Conservation (phyloP, 2,797 vertebrate genomes). For the Podarcis siculus region DNA sequence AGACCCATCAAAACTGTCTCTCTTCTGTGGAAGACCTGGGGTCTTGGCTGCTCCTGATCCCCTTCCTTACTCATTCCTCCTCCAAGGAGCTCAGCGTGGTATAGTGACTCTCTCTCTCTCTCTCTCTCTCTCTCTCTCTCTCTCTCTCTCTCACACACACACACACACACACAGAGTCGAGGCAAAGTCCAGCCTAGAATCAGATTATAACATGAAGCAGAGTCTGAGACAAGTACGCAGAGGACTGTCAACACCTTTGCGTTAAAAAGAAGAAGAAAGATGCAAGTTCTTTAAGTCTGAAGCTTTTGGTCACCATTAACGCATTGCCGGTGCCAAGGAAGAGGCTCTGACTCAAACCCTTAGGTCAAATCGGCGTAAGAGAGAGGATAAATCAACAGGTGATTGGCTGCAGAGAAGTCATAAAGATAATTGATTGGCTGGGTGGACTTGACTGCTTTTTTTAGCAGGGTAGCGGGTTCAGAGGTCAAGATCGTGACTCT, state of each 20-base stretch:
- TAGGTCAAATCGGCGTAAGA: background rate
- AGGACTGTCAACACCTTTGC: background rate
- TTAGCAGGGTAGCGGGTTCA: background rate
- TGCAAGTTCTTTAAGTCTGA: background rate
- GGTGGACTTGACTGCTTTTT: background rate
- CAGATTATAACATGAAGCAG: too few species aligned
- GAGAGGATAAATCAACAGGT: background rate
- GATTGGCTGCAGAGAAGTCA: constrained; percentile 6
- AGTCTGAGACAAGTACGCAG: background rate
- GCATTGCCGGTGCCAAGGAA: background rate
- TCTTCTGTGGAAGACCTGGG: too few species aligned
- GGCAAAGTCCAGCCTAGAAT: too few species aligned
- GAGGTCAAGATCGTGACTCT: constrained; percentile 2
- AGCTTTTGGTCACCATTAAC: background rate
- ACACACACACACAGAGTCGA: too few species aligned
- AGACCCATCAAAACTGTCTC: too few species aligned
- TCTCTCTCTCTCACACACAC: too few species aligned
- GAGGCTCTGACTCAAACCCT: background rate
- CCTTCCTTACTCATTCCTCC: too few species aligned
- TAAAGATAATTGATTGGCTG: constrained; percentile 24
- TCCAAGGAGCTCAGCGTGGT: too few species aligned
- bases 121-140: too few species aligned
- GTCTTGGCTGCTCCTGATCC: too few species aligned
- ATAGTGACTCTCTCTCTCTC: too few species aligned
- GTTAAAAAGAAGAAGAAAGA: background rate